A percentile compares a stretch with the other conserved stretches of the same genome.
Evolutionary conservation across 2,888 invertebrate species (phyloP).

Genomic region (Cylindroiulus punctatus): DNA sequence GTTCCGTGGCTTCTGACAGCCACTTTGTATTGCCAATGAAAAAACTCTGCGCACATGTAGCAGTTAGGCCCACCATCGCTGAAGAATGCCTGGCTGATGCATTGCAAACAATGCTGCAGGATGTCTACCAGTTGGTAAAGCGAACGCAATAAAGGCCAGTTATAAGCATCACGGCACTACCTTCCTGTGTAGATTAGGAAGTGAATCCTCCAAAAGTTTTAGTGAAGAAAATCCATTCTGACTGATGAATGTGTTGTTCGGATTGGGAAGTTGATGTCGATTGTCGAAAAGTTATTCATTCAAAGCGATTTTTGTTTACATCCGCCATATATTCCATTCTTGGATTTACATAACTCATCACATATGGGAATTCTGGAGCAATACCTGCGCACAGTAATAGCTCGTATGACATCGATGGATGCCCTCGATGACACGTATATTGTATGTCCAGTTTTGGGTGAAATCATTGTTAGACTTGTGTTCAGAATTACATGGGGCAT

Average conservation of each 20-base stretch:
- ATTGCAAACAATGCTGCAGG: neutral
- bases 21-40: neutral
- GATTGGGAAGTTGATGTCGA: neutral
- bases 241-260: neutral
- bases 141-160: neutral
- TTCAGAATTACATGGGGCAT: too few relatives aligned
- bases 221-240: neutral
- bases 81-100: neutral
- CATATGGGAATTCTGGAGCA: too few relatives aligned
- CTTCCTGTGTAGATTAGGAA: constrained; percentile 19
- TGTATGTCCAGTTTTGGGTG: too few relatives aligned
- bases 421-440: too few relatives aligned
- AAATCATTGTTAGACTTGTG: too few relatives aligned
- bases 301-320: too few relatives aligned
- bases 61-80: neutral
- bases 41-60: neutral
- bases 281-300: neutral
- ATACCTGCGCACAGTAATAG: too few relatives aligned
- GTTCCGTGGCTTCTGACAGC: constrained; percentile 16
- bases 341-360: too few relatives aligned
- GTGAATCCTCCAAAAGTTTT: neutral
- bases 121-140: constrained; percentile 11
- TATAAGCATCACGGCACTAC: neutral
- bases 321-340: too few relatives aligned
- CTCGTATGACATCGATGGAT: too few relatives aligned